Evolutionary conservation across 2,888 invertebrate genomes (phyloP), one percentile per base, ranked within the genome.

Genomic region (Caenorhabditis uteleia): DNA sequence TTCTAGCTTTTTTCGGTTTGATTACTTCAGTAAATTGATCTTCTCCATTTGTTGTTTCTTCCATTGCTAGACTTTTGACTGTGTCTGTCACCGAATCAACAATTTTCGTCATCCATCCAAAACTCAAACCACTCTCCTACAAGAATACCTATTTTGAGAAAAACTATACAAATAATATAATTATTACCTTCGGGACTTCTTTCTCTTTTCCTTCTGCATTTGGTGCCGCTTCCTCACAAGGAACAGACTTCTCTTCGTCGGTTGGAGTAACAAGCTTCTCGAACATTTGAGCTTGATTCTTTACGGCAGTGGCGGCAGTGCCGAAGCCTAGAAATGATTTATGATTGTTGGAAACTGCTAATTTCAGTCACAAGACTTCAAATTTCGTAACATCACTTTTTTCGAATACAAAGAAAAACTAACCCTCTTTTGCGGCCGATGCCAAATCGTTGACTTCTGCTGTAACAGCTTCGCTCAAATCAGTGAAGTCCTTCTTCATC

Each of bases 401-500:
- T 8, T 8, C 6, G 7, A 29, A 8, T 29, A 8, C 12, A 29
- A 6, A 29, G 7, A 8, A 29, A 29, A 29, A 29, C 29, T 12
- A 16, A 62, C 62, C 68, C 64, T 65, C 71, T 46, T 72, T 72
- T 1, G 71, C 71, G 4, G 69, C 72, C 23, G 62, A 54, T 1
- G 78, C 73, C 8, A 82, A 29, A 7, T 71, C 68, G 10, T 57
- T 68, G 5, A 80, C 80, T 66, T 82, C 82, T 8, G 66, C 61
- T 0, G 69, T 54, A 23, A 82, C 75, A 7, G 75, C 76, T 36
- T 81, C 82, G 10, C 68, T 67, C 60, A 82, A 75, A 53, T 82
- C 82, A 39, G 71, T 66, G 33, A 82, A 62, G 58, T 82, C 82
- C 47, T 79, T 79, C 49, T 82, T 82, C 55, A 82, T 75, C 20